These are phyloP conservation scores for Trematomus loennbergii DNA, from an alignment of 2,113 vertebrate genomes.

Conservation along the genomic window DNA sequence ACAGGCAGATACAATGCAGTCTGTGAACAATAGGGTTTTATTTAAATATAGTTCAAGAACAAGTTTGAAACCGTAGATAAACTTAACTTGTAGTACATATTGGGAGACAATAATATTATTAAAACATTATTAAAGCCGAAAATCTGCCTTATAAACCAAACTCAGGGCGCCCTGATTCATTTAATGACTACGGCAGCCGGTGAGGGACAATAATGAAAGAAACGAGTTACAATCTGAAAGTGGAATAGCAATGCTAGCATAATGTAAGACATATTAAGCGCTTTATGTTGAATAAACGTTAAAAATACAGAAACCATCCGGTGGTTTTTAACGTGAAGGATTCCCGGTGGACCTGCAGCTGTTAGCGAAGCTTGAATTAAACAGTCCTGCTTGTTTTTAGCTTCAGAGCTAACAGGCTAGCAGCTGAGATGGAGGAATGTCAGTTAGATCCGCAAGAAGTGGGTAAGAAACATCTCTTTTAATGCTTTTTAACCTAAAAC, in stretches of 20 bases:
- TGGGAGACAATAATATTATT: too few relatives aligned
- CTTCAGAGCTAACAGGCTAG: not conserved
- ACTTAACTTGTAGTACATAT: too few relatives aligned
- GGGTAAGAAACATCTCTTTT: not conserved
- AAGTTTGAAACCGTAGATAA: too few relatives aligned
- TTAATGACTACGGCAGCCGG: not conserved
- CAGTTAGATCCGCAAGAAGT: conserved; percentile 12
- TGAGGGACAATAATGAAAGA: accelerated
- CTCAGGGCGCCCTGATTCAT: accelerated
- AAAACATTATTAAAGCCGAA: too few relatives aligned
- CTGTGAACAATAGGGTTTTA: not conserved
- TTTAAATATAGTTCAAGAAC: too few relatives aligned
- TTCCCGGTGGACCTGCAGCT: not conserved
- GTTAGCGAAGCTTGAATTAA: not conserved
- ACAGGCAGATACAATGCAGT: not conserved
- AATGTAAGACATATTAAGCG: too few relatives aligned
- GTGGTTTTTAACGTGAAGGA: not conserved
- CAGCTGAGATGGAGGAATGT: conserved; percentile 6
- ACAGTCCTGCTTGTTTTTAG: not conserved
- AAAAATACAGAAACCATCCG: too few relatives aligned
- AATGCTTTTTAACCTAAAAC: too few relatives aligned
- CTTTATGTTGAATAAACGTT: too few relatives aligned
- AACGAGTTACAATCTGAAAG: not conserved
- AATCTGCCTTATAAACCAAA: not conserved
- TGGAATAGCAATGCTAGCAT: not conserved